Evolutionary conservation across 1,140 invertebrate species (phyloP).

Genomic region (Zelostemma sp.): DNA sequence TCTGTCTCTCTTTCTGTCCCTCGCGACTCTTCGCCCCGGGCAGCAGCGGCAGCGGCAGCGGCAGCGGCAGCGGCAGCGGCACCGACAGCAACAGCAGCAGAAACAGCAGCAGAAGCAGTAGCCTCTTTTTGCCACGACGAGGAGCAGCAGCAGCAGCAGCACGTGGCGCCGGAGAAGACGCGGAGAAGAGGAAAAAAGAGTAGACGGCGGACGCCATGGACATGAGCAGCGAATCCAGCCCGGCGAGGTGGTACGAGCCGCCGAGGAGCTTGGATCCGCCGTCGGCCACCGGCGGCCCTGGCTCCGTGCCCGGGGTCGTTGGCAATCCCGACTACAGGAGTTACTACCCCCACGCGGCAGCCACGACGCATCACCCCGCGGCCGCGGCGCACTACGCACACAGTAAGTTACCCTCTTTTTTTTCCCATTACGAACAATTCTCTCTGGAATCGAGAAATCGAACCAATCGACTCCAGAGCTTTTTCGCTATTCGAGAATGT

Average conservation of each 20-base stretch:
- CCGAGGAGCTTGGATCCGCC: conserved; percentile 65
- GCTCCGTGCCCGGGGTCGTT: conserved; percentile 56
- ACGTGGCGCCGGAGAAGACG: neutral
- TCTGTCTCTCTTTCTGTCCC: conserved; percentile 7
- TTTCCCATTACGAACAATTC: too few relatives aligned
- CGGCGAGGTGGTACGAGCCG: conserved; percentile 68
- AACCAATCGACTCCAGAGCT: too few relatives aligned
- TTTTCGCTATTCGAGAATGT: too few relatives aligned
- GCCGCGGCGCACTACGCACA: conserved; percentile 68
- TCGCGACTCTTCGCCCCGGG: neutral
- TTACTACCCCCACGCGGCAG: conserved; percentile 67
- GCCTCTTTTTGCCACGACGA: neutral
- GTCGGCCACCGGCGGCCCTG: conserved; percentile 53
- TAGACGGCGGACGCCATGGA: too few relatives aligned
- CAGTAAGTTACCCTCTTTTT: too few relatives aligned
- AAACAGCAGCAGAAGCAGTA: too few relatives aligned
- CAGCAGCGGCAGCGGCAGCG: too few relatives aligned
- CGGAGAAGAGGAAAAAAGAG: conserved; percentile 48
- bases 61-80: too few relatives aligned
- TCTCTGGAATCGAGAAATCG: too few relatives aligned
- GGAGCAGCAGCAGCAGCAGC: too few relatives aligned
- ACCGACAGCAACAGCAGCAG: too few relatives aligned
- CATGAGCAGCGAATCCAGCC: conserved; percentile 70
- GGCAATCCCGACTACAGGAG: conserved; percentile 67
- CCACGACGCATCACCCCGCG: conserved; percentile 64